Percentiles rank a stretch among this genome's conserved stretches.
Evolutionary conservation across 2,888 invertebrate genomes (phyloP).

Genomic region (Drosophila gaucha): DNA sequence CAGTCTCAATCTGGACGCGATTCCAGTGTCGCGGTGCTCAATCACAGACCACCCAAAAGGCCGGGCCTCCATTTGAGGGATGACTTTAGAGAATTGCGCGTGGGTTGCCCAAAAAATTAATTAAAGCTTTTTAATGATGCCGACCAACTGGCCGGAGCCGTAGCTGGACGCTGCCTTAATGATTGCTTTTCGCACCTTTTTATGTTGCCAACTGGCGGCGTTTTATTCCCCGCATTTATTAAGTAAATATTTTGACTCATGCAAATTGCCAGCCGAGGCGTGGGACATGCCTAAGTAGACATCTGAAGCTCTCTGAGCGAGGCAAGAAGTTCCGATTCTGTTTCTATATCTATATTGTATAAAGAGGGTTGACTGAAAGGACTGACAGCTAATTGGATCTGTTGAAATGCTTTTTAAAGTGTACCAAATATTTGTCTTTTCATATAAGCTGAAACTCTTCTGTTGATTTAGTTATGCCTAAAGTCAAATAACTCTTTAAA

Average conservation of each 20-base stretch:
- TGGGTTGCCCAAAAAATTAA: conserved; percentile 68
- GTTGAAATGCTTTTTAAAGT: background rate
- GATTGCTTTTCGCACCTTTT: conserved; percentile 79
- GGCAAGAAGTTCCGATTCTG: background rate
- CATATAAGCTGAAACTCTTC: no score
- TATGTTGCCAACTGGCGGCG: conserved; percentile 28
- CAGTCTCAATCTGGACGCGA: conserved; percentile 18
- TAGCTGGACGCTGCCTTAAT: conserved; percentile 52
- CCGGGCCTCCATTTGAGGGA: conserved; percentile 60
- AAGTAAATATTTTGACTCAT: conserved; percentile 76
- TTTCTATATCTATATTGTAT: background rate
- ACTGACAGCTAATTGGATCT: background rate
- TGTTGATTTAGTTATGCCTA: no score
- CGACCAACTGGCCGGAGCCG: conserved; percentile 30
- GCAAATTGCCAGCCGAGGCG: conserved; percentile 38
- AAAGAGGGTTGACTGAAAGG: background rate
- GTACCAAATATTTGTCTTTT: no score
- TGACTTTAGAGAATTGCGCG: conserved; percentile 54
- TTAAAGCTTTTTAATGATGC: conserved; percentile 78
- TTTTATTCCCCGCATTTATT: conserved; percentile 47
- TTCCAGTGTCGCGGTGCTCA: conserved; percentile 19
- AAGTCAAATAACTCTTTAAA: no score
- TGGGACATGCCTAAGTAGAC: conserved; percentile 19
- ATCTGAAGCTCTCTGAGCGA: background rate
- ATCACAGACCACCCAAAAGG: conserved; percentile 66